Evolutionary conservation across 2,888 invertebrate genomes (phyloP), one percentile per base, ranked within the genome.

Genomic region (Galeruca laticollis): DNA sequence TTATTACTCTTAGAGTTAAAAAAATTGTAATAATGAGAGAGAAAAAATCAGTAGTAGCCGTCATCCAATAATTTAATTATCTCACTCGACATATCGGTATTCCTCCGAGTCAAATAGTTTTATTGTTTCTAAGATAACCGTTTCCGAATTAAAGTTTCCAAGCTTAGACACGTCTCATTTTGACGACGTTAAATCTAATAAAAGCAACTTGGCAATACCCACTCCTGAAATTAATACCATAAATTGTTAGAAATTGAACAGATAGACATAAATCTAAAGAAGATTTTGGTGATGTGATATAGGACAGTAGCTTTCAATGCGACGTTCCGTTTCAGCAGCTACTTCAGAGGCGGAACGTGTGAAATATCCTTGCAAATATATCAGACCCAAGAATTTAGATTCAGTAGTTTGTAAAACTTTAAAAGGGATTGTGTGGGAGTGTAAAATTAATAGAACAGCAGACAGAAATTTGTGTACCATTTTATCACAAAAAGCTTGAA

Each of bases 221-320:
- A 47, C 47, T 47, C 15, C 47, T 47, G 18, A 47, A 47, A 47
- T 47, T 47, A 47, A 47, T 47, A 47, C 47, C 47, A 47, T 47
- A 47, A 47, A 47, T 47, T 47, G 47, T 47, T 18, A 15, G 47
- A 18, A 47, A 47, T 15, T 18, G 47, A 47, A 47, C 5, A 18
- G 47, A 47, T 47, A 18, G 40, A 40, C 40, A 40, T 40, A 40
- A 40, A 40, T 40, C 40, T 40, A 40, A 40, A 6, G 40, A 40
- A 40, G 37, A 40, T 10, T 4, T 13, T 40, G 37, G 37, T 40
- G 37, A 40, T 40, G 40, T 40, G 13, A 47, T 18, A 15, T 47
- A 43, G 40, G 15, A 18, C 8, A 47, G 18, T 47, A 47, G 18
- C 9, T 18, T 18, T 47, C 47, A 47, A 47, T 47, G 47, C 15